Evolutionary conservation across 2,888 invertebrate genomes (phyloP).

Genomic region (Lasioglossum zephyrum): DNA sequence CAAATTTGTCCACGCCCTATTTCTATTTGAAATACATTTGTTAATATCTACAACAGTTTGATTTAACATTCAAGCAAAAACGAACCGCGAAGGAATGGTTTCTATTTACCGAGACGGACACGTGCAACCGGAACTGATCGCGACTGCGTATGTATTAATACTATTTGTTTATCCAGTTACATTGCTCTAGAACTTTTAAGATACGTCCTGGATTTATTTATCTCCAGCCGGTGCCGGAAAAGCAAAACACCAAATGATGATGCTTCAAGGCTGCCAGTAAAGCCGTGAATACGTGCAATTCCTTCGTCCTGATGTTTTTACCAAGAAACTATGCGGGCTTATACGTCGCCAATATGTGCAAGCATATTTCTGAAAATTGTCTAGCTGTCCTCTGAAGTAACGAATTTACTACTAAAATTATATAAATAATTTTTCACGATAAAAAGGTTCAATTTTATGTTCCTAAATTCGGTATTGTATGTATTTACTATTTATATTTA

Average conservation of each 20-base stretch:
- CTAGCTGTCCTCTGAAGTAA: not conserved
- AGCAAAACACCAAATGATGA: slow-evolving; percentile 50
- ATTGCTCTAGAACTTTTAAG: slow-evolving; percentile 22
- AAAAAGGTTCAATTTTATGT: not conserved
- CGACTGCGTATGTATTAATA: not conserved
- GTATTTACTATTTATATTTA: not conserved
- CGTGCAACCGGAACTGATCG: not conserved
- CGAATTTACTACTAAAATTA: not conserved
- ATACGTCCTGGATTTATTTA: slow-evolving; percentile 20
- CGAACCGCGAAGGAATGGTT: not conserved
- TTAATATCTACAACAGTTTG: not conserved
- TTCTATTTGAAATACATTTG: not conserved
- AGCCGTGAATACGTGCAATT: slow-evolving; percentile 14
- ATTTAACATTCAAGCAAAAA: not conserved
- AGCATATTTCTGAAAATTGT: not conserved
- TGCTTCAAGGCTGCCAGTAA: slow-evolving; percentile 40
- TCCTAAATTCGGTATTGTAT: not conserved
- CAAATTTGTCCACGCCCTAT: not conserved
- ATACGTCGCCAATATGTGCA: not conserved
- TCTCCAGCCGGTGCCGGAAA: slow-evolving; percentile 32
- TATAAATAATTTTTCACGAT: not conserved
- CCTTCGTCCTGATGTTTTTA: slow-evolving; percentile 11
- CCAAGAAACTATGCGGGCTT: not conserved
- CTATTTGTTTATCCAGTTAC: slow-evolving; percentile 3
- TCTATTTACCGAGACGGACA: not conserved